Base-by-base conservation (phyloP, 1,140 invertebrate genomes). In the Phenacoccus solenopsis region DNA sequence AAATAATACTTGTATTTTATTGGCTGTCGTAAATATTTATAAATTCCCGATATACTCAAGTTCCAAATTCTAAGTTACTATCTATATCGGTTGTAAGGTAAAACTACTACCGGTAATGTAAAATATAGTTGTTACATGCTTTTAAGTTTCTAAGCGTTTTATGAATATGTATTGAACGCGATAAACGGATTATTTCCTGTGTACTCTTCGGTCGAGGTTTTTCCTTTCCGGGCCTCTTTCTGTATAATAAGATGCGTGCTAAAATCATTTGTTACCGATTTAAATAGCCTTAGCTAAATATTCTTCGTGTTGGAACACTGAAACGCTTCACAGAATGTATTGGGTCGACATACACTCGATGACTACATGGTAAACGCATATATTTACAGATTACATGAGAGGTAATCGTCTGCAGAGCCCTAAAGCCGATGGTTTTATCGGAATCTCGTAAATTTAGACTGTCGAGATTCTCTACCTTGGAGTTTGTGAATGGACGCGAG, bases 1-100 rank as follows among this genome's bases (percentile, higher is more conserved):
- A 49, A 49, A 49, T 49, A 49, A 49, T 49, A 49, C 38, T 49
- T 49, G 38, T 49, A 49, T 49, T 49, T 49, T 49, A 49, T 49
- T 49, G 38, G 20, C 38, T 49, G 38, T 49, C 38, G 38, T 49
- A 49, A 49, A 49, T 49, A 49, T 49, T 49, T 49, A 49, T 49
- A 49, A 49, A 49, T 10, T 49, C 38, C 16, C 38, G 38, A 49
- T 49, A n/a, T 49, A 4, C n/a, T n/a, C 16, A 49, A 49, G 38
- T 49, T 49, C 38, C 38, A 49, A 49, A 49, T 49, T 49, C 38
- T 49, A 49, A 49, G 38, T 49, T 49, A n/a, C n/a, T n/a, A 49
- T 49, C 38, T 49, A n/a, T n/a, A 49, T 49, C 20, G 16, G 12
- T 49, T 9, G 12, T 16, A 2, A 49, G 16, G 5, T 49, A n/a